A percentile compares a stretch with the other conserved stretches of the same genome.
phyloP scores from a whole-genome alignment of 2,113 vertebrate species.

The Coptodon rendalli region DNA sequence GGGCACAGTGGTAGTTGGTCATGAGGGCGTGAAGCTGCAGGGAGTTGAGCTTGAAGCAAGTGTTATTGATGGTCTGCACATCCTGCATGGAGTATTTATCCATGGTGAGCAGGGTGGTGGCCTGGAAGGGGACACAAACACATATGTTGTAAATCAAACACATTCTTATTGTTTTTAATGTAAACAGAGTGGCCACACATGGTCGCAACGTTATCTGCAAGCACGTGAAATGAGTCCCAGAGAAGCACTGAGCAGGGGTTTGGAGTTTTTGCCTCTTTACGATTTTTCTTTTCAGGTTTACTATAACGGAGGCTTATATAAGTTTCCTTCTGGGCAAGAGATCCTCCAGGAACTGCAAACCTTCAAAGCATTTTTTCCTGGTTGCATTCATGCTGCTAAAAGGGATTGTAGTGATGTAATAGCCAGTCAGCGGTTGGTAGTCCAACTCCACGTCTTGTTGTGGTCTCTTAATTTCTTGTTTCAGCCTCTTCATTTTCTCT shows the following conservation, averaged over 20 bases:
- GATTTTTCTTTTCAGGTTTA: background rate
- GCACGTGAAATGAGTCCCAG: background rate
- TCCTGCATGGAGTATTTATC: slow-evolving; percentile 94
- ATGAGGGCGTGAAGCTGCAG: slow-evolving; percentile 91
- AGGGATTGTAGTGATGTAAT: background rate
- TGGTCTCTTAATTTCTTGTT: background rate
- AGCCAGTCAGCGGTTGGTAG: background rate
- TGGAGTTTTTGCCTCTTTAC: background rate
- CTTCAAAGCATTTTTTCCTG: background rate
- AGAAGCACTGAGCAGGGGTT: background rate
- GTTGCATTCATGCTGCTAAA: background rate
- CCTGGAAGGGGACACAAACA: slow-evolving; percentile 65
- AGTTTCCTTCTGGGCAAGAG: background rate
- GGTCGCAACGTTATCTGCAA: background rate
- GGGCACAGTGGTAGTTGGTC: slow-evolving; percentile 95
- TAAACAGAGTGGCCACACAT: background rate
- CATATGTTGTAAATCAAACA: background rate
- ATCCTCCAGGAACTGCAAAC: background rate
- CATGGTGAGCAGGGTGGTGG: slow-evolving; percentile 96
- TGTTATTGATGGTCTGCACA: slow-evolving; percentile 89
- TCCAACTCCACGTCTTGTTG: background rate
- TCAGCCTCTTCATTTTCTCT: background rate
- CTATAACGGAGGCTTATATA: background rate
- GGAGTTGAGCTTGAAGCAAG: slow-evolving; percentile 98
- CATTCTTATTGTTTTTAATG: background rate